Evolutionary conservation across 2,888 invertebrate genomes (phyloP).

Genomic region (Pseudoips prasinana): DNA sequence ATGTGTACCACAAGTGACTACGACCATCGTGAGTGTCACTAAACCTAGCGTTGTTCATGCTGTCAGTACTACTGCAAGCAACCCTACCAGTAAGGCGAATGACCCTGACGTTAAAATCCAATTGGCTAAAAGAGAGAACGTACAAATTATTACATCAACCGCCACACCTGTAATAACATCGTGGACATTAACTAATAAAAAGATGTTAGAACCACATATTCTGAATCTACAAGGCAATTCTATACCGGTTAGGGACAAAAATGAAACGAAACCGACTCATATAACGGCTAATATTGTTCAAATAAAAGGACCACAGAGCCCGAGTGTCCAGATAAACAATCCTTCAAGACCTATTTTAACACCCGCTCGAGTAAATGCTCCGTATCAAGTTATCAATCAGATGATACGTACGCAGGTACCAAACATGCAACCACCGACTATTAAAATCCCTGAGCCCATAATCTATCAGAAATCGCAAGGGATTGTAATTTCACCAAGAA

Average conservation of each 20-base stretch:
- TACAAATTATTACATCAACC: slow-evolving; percentile 63
- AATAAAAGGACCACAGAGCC: slow-evolving; percentile 59
- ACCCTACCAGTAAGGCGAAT: slow-evolving; percentile 46
- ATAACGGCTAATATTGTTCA: slow-evolving; percentile 70
- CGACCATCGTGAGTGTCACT: slow-evolving; percentile 63
- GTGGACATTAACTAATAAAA: slow-evolving; percentile 77
- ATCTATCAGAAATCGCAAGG: slow-evolving; percentile 72
- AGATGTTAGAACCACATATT: slow-evolving; percentile 64
- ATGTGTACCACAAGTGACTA: slow-evolving; percentile 52
- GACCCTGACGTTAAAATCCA: slow-evolving; percentile 60
- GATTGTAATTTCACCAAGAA: slow-evolving; percentile 70
- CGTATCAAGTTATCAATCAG: slow-evolving; percentile 73
- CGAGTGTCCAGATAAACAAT: slow-evolving; percentile 49
- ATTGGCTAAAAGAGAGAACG: slow-evolving; percentile 55
- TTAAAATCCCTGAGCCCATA: slow-evolving; percentile 83
- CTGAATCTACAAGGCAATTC: slow-evolving; percentile 56
- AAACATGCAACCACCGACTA: slow-evolving; percentile 84
- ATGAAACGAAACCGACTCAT: slow-evolving; percentile 61
- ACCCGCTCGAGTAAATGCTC: slow-evolving; percentile 56
- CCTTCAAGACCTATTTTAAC: slow-evolving; percentile 58
- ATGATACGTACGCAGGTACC: slow-evolving; percentile 60
- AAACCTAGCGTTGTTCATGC: slow-evolving; percentile 38
- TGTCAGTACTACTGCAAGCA: slow-evolving; percentile 52
- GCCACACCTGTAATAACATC: slow-evolving; percentile 81
- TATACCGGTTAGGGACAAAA: slow-evolving; percentile 47